Evolutionary conservation across 2,888 invertebrate species (phyloP), one percentile per base, ranked within the genome.

Genomic region (Rhamnusium bicolor): DNA sequence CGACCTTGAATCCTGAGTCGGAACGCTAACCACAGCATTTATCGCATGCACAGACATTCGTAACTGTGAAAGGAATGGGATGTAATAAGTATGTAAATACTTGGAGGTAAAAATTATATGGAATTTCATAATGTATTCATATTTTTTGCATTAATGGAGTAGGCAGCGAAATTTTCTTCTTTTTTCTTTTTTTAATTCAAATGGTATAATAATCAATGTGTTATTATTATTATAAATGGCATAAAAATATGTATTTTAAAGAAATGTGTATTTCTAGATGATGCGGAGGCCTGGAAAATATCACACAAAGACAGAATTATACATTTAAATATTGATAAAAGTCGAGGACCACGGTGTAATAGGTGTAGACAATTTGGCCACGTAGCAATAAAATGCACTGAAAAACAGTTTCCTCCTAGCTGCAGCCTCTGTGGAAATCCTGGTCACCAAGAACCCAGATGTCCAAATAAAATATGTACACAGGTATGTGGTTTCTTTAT

Each of bases 361-460:
- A 91, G 90, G 81, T 94, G 94, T 84, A 91, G 90, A 74, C 91
- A 91, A 51, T 83, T 89, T 2, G 94, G 94, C 0, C 94, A 94
- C 84, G 88, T 89, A 14, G 90, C 90, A 27, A 89, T 90, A 60
- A 88, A 89, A 69, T 95, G 94, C 83, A 87, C 90, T 1, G 87
- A 88, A 46, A 90, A 90, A 78, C 90, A 91, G 1, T 58, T 65
- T 1, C 72, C 79, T 10, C 78, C 80, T 0, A 89, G 88, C 1
- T 95, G 94, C 85, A 89, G 89, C 81, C 92, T 94, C 89, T 95
- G 94, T 81, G 94, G 94, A n/a, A 84, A 84, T 5, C 82, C 84
- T 0, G 94, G 93, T 0, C 94, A 95, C 84, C 86, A 85, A 18
- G 93, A 93, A 79, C 90, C 91, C 0, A 89, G 92, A 47, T 95